phyloP scores from a whole-genome alignment of 2,113 vertebrate species.

The Atherinomorus stipes region DNA sequence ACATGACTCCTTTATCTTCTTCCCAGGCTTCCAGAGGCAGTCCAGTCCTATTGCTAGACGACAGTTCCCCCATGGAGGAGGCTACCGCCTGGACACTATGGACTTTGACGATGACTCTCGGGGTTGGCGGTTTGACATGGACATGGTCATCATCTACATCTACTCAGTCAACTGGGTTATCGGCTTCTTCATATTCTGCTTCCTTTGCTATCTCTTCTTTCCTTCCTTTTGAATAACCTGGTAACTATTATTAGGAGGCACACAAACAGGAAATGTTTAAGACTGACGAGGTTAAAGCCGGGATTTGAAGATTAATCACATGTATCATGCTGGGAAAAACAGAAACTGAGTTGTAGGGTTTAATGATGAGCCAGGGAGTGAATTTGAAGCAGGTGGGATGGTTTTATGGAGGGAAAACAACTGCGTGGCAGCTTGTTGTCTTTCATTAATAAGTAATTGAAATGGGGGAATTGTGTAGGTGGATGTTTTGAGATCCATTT shows the following conservation, averaged over 20 bases:
- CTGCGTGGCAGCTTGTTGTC: slow-evolving; percentile 39
- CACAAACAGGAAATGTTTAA: neutral
- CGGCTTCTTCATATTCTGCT: slow-evolving; percentile 92
- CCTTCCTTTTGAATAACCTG: slow-evolving; percentile 70
- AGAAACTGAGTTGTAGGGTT: slow-evolving; percentile 8
- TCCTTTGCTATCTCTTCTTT: slow-evolving; percentile 92
- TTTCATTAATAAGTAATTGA: slow-evolving; percentile 64
- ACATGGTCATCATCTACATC: slow-evolving; percentile 96
- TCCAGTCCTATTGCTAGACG: slow-evolving; percentile 84
- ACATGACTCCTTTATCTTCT: slow-evolving; percentile 19
- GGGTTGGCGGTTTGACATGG: slow-evolving; percentile 93
- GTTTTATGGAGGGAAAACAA: slow-evolving; percentile 27
- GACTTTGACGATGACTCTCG: slow-evolving; percentile 88
- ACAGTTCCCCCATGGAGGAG: slow-evolving; percentile 90
- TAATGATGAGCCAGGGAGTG: slow-evolving; percentile 24
- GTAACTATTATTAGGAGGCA: neutral
- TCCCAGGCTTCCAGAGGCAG: slow-evolving; percentile 86
- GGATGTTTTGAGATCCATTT: slow-evolving; percentile 33
- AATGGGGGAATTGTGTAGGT: slow-evolving; percentile 37
- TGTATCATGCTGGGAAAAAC: neutral
- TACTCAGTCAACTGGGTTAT: slow-evolving; percentile 96
- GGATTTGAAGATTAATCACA: slow-evolving; percentile 6
- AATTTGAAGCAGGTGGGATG: slow-evolving; percentile 38
- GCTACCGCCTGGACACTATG: slow-evolving; percentile 87
- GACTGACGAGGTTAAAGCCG: neutral